Evolutionary conservation across 2,888 invertebrate species (phyloP).

Genomic region (Mythimna pallens): DNA sequence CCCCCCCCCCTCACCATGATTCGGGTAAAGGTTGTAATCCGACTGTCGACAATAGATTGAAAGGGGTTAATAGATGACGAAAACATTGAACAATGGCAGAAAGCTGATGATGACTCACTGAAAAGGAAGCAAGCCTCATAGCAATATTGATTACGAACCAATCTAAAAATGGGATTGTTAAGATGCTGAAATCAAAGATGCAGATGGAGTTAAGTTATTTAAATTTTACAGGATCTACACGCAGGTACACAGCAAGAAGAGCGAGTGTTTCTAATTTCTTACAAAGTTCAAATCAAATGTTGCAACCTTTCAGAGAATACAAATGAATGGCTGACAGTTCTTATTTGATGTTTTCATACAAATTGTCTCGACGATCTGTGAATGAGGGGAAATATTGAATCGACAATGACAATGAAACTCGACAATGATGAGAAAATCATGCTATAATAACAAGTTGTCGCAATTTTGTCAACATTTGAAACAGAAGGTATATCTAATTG

Average conservation of each 20-base stretch:
- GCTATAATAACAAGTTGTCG: constrained; percentile 20
- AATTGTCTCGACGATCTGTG: constrained; percentile 19
- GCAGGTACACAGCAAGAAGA: neutral
- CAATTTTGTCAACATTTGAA: constrained; percentile 24
- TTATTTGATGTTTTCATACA: constrained; percentile 30
- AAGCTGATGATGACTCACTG: neutral
- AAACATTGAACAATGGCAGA: neutral
- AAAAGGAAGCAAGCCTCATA: neutral
- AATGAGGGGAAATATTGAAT: constrained; percentile 38
- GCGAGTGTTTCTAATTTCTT: neutral
- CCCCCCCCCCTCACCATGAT: no score
- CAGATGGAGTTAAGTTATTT: neutral
- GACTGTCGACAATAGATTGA: no score
- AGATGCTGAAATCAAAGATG: neutral
- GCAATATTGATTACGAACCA: neutral
- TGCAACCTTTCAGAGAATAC: constrained; percentile 2
- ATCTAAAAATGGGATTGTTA: neutral
- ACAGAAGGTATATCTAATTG: constrained; percentile 14
- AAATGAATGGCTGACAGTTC: constrained; percentile 29
- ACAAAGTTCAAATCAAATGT: neutral
- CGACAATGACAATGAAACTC: constrained; percentile 42
- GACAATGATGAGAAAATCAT: constrained; percentile 42
- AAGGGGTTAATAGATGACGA: no score
- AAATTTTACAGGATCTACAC: neutral
- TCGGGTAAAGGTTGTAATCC: no score